Evolutionary conservation across 2,113 vertebrate genomes (phyloP).

Genomic region (Alethe castanea): DNA sequence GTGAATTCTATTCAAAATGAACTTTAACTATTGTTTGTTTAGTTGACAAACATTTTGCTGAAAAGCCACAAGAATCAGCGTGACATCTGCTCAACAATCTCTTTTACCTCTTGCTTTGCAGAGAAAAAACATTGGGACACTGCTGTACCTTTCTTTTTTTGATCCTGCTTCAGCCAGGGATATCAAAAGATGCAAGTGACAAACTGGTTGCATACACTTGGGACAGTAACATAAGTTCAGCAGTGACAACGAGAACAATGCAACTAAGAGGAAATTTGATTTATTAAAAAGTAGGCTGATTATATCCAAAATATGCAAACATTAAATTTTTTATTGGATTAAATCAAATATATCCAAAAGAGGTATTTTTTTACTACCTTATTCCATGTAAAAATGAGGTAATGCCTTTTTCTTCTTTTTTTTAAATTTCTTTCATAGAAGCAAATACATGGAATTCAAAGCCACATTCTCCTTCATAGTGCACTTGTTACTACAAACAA

Average conservation of each 20-base stretch:
- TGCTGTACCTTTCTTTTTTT: background rate
- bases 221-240: background rate
- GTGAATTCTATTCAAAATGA: background rate
- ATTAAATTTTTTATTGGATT: too few relatives aligned
- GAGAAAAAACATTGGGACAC: background rate
- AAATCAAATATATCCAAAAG: background rate
- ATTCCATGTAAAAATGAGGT: background rate
- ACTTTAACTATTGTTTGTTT: background rate
- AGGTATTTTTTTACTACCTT: background rate
- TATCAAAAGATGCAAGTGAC: background rate
- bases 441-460: background rate
- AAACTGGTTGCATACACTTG: background rate
- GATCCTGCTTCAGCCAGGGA: background rate
- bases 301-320: background rate
- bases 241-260: background rate
- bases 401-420: background rate
- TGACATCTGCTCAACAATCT: background rate
- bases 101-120: background rate
- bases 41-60: background rate
- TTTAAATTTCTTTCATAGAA: background rate
- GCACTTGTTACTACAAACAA: conserved; percentile 43
- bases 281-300: background rate
- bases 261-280: background rate
- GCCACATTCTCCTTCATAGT: background rate
- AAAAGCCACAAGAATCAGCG: background rate